Evolutionary conservation across 2,888 invertebrate species (phyloP).

Genomic region (Matsumyia berberina): DNA sequence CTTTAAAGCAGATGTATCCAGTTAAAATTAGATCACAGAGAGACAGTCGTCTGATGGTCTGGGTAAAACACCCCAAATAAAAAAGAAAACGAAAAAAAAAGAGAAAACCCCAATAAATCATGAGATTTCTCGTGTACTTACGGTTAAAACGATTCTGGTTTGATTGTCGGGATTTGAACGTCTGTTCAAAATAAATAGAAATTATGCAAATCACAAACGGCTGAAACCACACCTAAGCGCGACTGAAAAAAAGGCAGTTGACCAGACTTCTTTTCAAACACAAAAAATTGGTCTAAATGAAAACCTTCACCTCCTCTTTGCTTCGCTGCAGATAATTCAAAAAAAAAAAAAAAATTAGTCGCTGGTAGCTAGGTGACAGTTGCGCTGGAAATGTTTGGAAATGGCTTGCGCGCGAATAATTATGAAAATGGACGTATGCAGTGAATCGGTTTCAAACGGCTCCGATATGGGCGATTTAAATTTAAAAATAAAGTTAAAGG

Average conservation of each 20-base stretch:
- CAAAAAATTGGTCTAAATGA: constrained; percentile 53
- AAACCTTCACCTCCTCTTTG: constrained; percentile 40
- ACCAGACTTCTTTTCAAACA: constrained; percentile 48
- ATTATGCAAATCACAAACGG: constrained; percentile 66
- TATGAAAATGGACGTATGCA: constrained; percentile 22
- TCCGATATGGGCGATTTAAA: not conserved
- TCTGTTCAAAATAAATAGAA: constrained; percentile 53
- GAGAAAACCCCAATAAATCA: not conserved
- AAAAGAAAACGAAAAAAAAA: constrained; percentile 5
- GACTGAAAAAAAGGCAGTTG: constrained; percentile 36
- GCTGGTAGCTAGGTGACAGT: constrained; percentile 51
- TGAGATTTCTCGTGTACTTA: constrained; percentile 42
- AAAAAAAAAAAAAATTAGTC: constrained; percentile 43
- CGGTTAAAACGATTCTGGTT: constrained; percentile 26
- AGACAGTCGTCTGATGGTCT: not conserved
- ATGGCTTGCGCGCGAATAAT: constrained; percentile 56
- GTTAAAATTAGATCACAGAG: constrained; percentile 66
- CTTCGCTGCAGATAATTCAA: constrained; percentile 53
- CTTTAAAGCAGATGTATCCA: constrained; percentile 68
- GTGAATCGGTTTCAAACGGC: constrained; percentile 13
- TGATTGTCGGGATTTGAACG: constrained; percentile 34
- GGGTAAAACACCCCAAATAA: constrained; percentile 4
- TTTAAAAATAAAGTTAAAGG: not conserved
- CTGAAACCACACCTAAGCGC: constrained; percentile 68
- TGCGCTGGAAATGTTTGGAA: constrained; percentile 60